Base-by-base conservation (phyloP, 2,113 vertebrate genomes). In the Python bivittatus region DNA sequence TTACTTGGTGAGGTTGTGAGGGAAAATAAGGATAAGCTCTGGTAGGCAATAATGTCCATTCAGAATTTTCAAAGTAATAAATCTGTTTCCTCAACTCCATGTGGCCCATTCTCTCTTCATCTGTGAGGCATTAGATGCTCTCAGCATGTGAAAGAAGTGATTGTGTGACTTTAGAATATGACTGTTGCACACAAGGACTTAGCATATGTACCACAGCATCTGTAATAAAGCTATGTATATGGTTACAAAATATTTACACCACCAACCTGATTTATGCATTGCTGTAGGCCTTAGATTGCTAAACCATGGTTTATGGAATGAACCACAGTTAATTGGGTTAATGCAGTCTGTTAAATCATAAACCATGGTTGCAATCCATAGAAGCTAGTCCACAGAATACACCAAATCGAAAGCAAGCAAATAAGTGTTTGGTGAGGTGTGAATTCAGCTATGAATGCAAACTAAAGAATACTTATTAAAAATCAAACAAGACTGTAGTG, bases 41-140 rank as follows among this genome's bases (percentile, higher is more conserved):
- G 38, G 23, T 52, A 61, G 44, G 48, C 56, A 85, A 61, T 64
- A 84, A 84, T 85, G 88, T 89, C 79, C 29, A 92, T 64, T 92
- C 91, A 89, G 88, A 53, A 61, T 84, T 92, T 86, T 84, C n/a
- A 92, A 88, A 92, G 87, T 56, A 88, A 84, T 44, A 17, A 58
- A 17, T 83, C 60, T 64, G 13, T 84, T 89, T 54, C 57, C 79
- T 52, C 48, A 27, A 84, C 27, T 56, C 52, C 15, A 38, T 13
- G 79, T 83, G 6, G 20, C n/a, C n/a, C 2, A 2, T 79, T 79
- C 33, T 79, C 15, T 79, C n/a, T 42, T 79, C n/a, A 79, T 1
- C 17, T 79, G 38, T 79, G 33, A 79, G 33, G 33, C 33, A 79
- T 68, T 61, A 29, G 60, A 61, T 61, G 25, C 25, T 61, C 9